Base-by-base conservation (phyloP, 2,888 invertebrate genomes). In the Teinopalpus imperialis region DNA sequence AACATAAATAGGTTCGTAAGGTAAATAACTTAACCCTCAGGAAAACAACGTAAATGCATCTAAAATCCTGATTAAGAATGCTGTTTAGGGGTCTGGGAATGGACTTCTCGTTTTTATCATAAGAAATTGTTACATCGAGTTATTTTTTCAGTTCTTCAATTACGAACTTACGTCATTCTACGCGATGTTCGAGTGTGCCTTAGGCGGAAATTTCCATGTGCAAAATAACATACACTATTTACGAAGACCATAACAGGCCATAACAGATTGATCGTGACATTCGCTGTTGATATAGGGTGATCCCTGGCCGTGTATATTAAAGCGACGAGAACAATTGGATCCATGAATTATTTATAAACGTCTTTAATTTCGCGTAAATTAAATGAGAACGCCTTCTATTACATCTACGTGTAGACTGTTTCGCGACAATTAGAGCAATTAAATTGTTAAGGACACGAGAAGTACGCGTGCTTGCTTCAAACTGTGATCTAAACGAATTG, bases 231-330 rank as follows among this genome's bases (percentile, higher is more conserved):
- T 10, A 7, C 4, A 13, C n/a, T 20, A 29, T 21, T 37, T 44
- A 30, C 31, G 23, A 12, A 24, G 23, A 13, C n/a, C n/a, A n/a
- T n/a, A n/a, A n/a, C n/a, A 39, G 29, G n/a, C 2, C 12, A 6
- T n/a, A 7, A 52, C 55, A 54, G 56, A 55, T 40, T 39, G 35
- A 18, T 43, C 10, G 51, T 49, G 48, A 37, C 34, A 23, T 30
- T 16, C 6, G 30, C 29, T 46, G n/a, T 46, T 35, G 41, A 32
- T 21, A 30, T 21, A 29, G 18, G 30, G 36, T 16, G 24, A 5
- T 35, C 30, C 10, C 14, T n/a, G 7, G n/a, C n/a, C n/a, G n/a
- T n/a, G n/a, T n/a, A 12, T 9, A 9, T 35, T 12, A 43, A 35
- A 35, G 36, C 35, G 21, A 21, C 9, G 14, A 29, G 5, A 23